Conservation (phyloP, 2,113 vertebrate genomes). For the Brienomyrus brachyistius region DNA sequence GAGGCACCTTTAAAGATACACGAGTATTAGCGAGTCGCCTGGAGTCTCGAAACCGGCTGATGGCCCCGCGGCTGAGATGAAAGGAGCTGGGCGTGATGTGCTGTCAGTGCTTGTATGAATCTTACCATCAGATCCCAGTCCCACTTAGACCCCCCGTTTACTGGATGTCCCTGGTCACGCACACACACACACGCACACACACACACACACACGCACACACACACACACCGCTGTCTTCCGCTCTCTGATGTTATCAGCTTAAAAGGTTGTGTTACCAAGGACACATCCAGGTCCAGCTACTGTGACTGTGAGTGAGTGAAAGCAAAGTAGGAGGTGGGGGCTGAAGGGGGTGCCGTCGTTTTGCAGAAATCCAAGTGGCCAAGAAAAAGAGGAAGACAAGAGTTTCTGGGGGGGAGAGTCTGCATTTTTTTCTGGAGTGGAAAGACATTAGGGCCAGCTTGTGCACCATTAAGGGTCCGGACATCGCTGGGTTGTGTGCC, state of each 20-base stretch:
- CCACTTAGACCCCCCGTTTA: neutral
- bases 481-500: neutral
- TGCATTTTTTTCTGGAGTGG: neutral
- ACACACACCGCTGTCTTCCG: neutral
- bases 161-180: neutral
- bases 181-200: neutral
- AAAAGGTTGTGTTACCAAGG: constrained; percentile 48
- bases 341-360: neutral
- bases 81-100: neutral
- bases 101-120: neutral
- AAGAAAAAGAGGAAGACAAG: neutral
- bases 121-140: neutral
- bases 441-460: neutral
- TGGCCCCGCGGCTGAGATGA: neutral
- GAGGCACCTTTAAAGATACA: neutral
- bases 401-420: neutral
- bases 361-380: constrained; percentile 31
- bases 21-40: neutral
- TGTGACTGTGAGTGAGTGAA: neutral
- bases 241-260: constrained; percentile 11
- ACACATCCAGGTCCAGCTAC: constrained; percentile 37
- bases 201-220: neutral
- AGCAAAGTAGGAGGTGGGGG: neutral
- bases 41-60: neutral
- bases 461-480: neutral